Percentiles rank a stretch among this genome's conserved stretches.
Evolutionary conservation across 2,888 invertebrate genomes (phyloP).

Genomic region (Apamea epomidion): DNA sequence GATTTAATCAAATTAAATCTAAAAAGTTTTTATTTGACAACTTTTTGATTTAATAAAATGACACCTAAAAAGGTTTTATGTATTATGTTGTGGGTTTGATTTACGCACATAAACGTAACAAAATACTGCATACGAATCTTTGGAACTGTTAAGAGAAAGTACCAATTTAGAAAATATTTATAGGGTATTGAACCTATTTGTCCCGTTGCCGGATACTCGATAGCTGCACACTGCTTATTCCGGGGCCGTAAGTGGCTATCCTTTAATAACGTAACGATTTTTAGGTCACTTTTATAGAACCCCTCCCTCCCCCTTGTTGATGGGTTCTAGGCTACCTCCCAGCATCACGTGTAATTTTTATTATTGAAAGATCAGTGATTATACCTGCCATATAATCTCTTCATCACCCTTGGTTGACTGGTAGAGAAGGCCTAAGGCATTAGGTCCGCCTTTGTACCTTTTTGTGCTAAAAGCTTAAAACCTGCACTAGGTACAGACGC

Average conservation of each 20-base stretch:
- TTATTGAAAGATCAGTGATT: neutral
- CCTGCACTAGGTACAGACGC: too few species aligned
- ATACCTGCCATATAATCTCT: too few species aligned
- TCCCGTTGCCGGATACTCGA: constrained; percentile 3
- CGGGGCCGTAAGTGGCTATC: neutral
- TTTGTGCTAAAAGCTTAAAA: too few species aligned
- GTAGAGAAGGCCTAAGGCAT: too few species aligned
- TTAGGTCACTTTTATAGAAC: neutral
- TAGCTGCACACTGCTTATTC: constrained; percentile 15
- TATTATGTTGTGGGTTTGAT: too few species aligned
- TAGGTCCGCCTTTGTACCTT: too few species aligned
- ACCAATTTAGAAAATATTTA: neutral
- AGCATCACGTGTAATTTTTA: neutral
- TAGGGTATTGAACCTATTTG: constrained; percentile 25
- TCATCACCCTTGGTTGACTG: too few species aligned
- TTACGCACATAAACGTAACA: too few species aligned
- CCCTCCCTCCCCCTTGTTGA: neutral
- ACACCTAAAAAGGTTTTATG: constrained; percentile 3
- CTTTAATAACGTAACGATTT: neutral
- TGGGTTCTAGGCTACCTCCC: neutral
- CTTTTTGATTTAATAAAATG: neutral
- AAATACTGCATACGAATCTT: neutral
- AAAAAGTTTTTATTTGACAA: neutral
- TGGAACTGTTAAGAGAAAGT: neutral
- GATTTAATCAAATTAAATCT: neutral